These are phyloP conservation scores for Caradrina clavipalpis DNA, from an alignment of 2,888 invertebrate genomes.

Conservation along the genomic window DNA sequence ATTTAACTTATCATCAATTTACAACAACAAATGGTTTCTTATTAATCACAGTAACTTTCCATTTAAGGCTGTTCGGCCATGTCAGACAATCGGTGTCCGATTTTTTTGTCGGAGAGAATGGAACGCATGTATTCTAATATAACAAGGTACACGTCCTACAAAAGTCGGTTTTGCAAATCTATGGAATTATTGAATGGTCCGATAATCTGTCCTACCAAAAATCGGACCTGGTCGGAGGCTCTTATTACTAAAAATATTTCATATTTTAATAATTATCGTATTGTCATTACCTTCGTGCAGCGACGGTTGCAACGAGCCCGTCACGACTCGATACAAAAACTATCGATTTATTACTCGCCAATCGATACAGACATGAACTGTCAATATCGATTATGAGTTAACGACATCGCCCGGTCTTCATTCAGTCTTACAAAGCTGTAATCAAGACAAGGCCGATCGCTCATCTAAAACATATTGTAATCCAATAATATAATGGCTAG, in stretches of 20 bases:
- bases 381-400: slow-evolving; percentile 66
- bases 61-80: too few species aligned
- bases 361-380: slow-evolving; percentile 53
- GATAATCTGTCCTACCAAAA: too few species aligned
- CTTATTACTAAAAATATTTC: slow-evolving; percentile 40
- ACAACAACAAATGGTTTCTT: slow-evolving; percentile 54
- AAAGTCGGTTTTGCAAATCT: too few species aligned
- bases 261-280: slow-evolving; percentile 50
- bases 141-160: too few species aligned
- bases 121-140: too few species aligned
- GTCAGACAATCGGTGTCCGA: too few species aligned
- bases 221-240: too few species aligned
- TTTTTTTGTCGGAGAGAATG: too few species aligned
- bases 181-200: too few species aligned
- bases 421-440: slow-evolving; percentile 64
- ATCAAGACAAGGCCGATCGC: slow-evolving; percentile 71
- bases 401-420: slow-evolving; percentile 63
- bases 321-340: slow-evolving; percentile 57
- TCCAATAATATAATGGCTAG: slow-evolving; percentile 68
- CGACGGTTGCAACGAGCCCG: slow-evolving; percentile 32
- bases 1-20: slow-evolving; percentile 55
- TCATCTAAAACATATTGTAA: slow-evolving; percentile 66
- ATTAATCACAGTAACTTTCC: slow-evolving; percentile 59
- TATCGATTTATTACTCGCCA: slow-evolving; percentile 58
- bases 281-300: slow-evolving; percentile 52